These are phyloP conservation scores for Oxycera nigricornis DNA, from an alignment of 2,888 invertebrate species.

Conservation along the genomic window DNA sequence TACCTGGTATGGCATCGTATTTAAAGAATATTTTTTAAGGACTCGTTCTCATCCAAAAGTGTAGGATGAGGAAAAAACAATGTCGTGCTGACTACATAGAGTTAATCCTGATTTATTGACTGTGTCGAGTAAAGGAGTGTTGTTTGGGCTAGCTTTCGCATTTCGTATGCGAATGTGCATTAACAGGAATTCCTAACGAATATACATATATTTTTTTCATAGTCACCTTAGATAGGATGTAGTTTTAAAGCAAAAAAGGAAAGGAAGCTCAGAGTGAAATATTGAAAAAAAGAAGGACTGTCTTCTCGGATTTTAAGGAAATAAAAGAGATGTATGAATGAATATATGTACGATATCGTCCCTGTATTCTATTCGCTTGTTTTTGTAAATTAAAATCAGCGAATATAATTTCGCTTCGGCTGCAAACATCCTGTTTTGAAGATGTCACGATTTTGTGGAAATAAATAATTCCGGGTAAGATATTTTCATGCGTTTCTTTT, in stretches of 20 bases:
- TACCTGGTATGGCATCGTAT: background rate
- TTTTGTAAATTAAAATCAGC: background rate
- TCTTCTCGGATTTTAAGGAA: no score
- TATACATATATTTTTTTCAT: no score
- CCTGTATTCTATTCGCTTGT: no score
- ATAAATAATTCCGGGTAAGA: background rate
- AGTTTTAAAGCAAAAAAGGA: no score
- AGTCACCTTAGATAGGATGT: no score
- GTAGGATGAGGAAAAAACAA: background rate
- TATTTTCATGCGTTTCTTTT: no score
- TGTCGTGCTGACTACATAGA: background rate
- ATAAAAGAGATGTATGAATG: no score
- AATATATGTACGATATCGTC: no score
- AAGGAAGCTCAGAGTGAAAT: no score
- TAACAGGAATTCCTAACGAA: no score
- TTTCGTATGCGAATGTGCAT: background rate
- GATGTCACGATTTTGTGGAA: slow-evolving; percentile 32
- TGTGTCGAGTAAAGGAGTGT: background rate
- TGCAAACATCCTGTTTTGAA: slow-evolving; percentile 42
- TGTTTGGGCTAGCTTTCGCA: background rate
- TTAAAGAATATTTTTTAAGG: background rate
- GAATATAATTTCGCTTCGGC: slow-evolving; percentile 24
- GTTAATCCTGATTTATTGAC: slow-evolving; percentile 31
- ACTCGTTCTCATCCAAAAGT: background rate
- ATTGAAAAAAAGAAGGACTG: no score